Base-by-base conservation (phyloP, 2,888 invertebrate genomes). In the Tortrix viridana region DNA sequence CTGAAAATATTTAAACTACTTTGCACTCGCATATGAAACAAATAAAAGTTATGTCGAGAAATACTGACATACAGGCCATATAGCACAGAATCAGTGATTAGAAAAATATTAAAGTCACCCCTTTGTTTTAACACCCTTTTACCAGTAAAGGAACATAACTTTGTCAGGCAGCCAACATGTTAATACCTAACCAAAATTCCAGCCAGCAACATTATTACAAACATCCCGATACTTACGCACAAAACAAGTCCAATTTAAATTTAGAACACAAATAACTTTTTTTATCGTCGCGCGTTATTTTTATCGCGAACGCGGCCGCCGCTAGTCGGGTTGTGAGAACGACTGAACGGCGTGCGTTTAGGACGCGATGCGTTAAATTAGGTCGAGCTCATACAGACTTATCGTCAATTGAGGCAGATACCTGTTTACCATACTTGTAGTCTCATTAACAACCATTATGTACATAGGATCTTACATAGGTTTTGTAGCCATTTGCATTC, bases 241-340 rank as follows among this genome's bases (percentile, higher is more conserved):
- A 46, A 44, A 56, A 57, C 49, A 61, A 43, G 50, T 50, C 37
- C 23, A 53, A 60, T 47, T 53, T n/a, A 16, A 62, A 56, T 50
- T 50, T 56, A 32, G 61, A 62, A 56, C 56, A 62, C 62, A 19
- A 18, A 38, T 38, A 61, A 44, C 38, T 56, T 62, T 50, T 50
- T 50, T 56, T 58, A 32, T 50, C 56, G 50, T 22, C 52, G 56
- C 62, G 62, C 56, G 56, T 50, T 62, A 56, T 62, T 62, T 61
- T 56, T 56, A 56, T 55, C 37, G 50, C 38, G 44, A 41, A 62
- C 62, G 44, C 62, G 56, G 46, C 56, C 62, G 46, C 56, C 19
- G 44, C 56, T 56, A 19, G 38, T 48, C 50, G 56, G 56, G 50
- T 55, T 20, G 56, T 38, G 49, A 46, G 62, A 46, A 26, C 46